These are phyloP conservation scores for Myotis lucifugus DNA, from an alignment of 2,113 vertebrate genomes.

Conservation along the genomic window DNA sequence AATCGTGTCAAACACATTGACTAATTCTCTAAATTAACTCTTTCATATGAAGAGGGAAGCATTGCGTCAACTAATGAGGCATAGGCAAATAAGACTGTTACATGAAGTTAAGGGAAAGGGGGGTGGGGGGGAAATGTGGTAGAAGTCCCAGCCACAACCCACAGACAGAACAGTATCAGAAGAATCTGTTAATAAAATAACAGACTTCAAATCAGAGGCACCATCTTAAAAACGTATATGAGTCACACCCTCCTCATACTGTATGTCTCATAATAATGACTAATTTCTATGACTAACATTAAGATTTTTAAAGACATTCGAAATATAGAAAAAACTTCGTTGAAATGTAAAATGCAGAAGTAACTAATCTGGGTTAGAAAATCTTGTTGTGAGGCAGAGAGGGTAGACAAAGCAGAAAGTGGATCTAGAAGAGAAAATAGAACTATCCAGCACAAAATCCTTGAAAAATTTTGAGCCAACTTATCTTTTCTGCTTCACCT, in stretches of 20 bases:
- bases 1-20: background rate
- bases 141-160: background rate
- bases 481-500: background rate
- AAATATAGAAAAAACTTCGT: background rate
- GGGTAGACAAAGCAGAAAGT: background rate
- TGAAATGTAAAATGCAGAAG: constrained; percentile 44
- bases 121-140: background rate
- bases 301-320: background rate
- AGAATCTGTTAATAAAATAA: constrained; percentile 3
- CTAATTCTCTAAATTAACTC: constrained; percentile 5
- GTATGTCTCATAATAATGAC: background rate
- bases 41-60: background rate
- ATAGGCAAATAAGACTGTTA: background rate
- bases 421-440: background rate
- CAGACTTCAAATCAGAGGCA: background rate
- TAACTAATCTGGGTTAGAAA: background rate
- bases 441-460: background rate
- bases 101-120: background rate
- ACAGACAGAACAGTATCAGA: background rate
- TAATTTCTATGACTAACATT: constrained; percentile 24
- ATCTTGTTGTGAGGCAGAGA: background rate
- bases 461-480: background rate
- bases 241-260: constrained; percentile 36
- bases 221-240: constrained; percentile 1
- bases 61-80: background rate